Percentiles rank a stretch among this genome's conserved stretches.
Evolutionary conservation across 2,888 invertebrate genomes (phyloP).

Genomic region (Loripinus fragilis): DNA sequence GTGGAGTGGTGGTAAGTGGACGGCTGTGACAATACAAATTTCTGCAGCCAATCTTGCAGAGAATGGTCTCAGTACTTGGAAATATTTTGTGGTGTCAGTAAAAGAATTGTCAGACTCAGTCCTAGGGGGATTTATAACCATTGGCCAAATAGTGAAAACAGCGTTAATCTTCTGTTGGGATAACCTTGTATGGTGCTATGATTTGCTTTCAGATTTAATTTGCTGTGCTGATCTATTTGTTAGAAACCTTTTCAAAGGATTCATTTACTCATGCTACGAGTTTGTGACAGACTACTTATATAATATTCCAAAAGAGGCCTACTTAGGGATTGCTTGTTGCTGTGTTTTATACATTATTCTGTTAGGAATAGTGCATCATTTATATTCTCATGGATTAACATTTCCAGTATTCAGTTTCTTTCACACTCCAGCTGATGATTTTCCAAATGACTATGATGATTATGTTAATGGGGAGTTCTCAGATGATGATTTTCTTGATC

Average conservation of each 20-base stretch:
- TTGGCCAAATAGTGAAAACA: slow-evolving; percentile 44
- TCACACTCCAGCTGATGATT: slow-evolving; percentile 11
- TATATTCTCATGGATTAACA: slow-evolving; percentile 65
- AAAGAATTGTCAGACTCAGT: slow-evolving; percentile 50
- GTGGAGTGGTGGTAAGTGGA: slow-evolving; percentile 61
- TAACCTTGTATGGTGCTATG: slow-evolving; percentile 31
- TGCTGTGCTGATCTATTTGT: slow-evolving; percentile 44
- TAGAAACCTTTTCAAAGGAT: slow-evolving; percentile 20
- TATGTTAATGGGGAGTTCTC: slow-evolving; percentile 58
- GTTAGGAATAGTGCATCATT: slow-evolving; percentile 46
- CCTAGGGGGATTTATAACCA: slow-evolving; percentile 47
- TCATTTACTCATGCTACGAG: slow-evolving; percentile 41
- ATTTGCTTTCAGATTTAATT: slow-evolving; percentile 38
- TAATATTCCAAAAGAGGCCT: slow-evolving; percentile 70
- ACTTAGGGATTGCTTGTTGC: slow-evolving; percentile 68
- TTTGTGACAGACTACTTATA: slow-evolving; percentile 57
- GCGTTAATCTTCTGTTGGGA: slow-evolving; percentile 32
- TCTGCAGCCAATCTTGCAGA: slow-evolving; percentile 50
- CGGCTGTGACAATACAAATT: slow-evolving; percentile 50
- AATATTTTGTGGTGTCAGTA: slow-evolving; percentile 49
- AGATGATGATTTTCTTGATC: slow-evolving; percentile 68
- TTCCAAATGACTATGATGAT: slow-evolving; percentile 34
- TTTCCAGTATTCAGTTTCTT: slow-evolving; percentile 56
- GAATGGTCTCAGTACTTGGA: slow-evolving; percentile 56
- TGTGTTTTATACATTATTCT: slow-evolving; percentile 51